A percentile compares a stretch with the other conserved stretches of the same genome.
Evolutionary conservation across 2,797 vertebrate species (phyloP).

Genomic region (Apogon hyalosoma): DNA sequence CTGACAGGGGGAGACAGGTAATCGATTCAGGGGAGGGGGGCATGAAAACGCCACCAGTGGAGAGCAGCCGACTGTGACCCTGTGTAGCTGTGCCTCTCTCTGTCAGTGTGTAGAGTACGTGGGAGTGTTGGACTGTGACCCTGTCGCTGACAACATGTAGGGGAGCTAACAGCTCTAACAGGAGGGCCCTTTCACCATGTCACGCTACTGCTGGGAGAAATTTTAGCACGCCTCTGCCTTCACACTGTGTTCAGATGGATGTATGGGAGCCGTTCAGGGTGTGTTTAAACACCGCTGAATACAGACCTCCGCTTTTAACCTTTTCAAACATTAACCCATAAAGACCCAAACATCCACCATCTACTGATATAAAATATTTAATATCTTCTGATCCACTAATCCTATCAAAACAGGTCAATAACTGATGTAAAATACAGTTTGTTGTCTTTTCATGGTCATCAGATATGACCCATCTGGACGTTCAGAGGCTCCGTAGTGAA

Average conservation of each 20-base stretch:
- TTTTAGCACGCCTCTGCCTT: conserved; percentile 14
- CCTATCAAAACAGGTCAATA: too few relatives aligned
- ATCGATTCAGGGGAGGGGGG: conserved; percentile 70
- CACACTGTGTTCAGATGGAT: neutral
- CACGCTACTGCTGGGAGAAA: conserved; percentile 21
- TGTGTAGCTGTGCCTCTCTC: neutral
- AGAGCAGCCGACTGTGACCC: conserved; percentile 58
- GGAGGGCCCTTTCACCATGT: conserved; percentile 36
- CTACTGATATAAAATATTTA: too few relatives aligned
- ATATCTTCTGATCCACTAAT: too few relatives aligned
- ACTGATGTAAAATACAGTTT: too few relatives aligned
- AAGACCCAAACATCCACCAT: too few relatives aligned
- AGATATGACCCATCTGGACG: too few relatives aligned
- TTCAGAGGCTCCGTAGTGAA: too few relatives aligned
- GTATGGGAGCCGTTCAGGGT: too few relatives aligned
- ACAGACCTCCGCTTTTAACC: too few relatives aligned
- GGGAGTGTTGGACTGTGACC: conserved; percentile 46
- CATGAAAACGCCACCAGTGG: conserved; percentile 57
- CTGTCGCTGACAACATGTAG: conserved; percentile 53
- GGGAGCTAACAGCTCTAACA: conserved; percentile 47
- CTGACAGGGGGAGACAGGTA: conserved; percentile 69
- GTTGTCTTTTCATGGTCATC: too few relatives aligned
- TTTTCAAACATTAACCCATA: too few relatives aligned
- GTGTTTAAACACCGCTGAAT: too few relatives aligned
- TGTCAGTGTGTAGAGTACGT: conserved; percentile 32